Evolutionary conservation across 2,797 vertebrate genomes (phyloP).

Genomic region (Stomatorhinus walkeri): DNA sequence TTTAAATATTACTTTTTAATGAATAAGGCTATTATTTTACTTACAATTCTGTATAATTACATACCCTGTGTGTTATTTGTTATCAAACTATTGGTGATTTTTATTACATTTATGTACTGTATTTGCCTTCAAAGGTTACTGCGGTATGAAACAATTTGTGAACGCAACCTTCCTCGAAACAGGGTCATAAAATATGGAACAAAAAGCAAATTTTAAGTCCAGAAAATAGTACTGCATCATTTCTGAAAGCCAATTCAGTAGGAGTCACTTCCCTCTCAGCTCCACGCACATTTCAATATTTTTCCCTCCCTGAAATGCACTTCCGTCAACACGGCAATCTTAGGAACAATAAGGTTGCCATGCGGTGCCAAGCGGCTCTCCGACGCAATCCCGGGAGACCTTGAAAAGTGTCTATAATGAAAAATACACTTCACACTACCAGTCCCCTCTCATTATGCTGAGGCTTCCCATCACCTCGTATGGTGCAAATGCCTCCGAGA

Average conservation of each 20-base stretch:
- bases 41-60: background rate
- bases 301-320: background rate
- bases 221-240: background rate
- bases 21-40: background rate
- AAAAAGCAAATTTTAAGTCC: background rate
- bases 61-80: background rate
- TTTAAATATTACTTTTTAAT: background rate
- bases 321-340: slow-evolving; percentile 9
- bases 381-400: background rate
- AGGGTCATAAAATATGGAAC: background rate
- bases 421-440: slow-evolving; percentile 1
- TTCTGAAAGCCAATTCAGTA: slow-evolving; percentile 7
- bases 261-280: background rate
- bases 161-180: background rate
- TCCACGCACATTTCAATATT: background rate
- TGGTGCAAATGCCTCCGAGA: background rate
- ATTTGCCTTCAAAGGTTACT: background rate
- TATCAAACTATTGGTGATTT: background rate
- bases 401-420: slow-evolving; percentile 10
- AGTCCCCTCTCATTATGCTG: background rate
- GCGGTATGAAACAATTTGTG: background rate
- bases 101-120: background rate
- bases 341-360: background rate
- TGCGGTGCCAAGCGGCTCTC: background rate
- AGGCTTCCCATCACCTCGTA: background rate